Base-by-base conservation (phyloP, 1,140 invertebrate genomes). In the Hormaphis cornu region DNA sequence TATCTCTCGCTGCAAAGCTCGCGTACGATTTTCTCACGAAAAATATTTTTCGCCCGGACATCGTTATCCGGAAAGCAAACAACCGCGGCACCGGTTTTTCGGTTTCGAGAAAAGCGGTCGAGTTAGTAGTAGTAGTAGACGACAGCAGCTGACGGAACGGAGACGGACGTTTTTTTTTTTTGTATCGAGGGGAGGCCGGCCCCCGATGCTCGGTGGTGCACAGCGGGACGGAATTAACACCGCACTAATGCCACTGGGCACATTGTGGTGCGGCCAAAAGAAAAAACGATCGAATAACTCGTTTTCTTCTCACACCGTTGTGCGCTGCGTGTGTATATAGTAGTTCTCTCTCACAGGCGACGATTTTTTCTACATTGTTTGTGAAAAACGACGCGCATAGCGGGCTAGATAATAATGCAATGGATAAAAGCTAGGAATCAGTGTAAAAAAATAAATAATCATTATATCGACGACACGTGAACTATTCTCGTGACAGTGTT, bases 51-150 rank as follows among this genome's bases (percentile, higher is more conserved):
- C 33, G 37, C 35, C 24, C 20, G 35, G 35, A 24, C 40, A 26
- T 26, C 30, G 28, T 66, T 33, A 66, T 66, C 61, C 61, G 61
- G 28, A 66, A 50, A 48, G 44, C 61, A 66, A 66, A 66, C 61
- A 61, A 28, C 52, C 37, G 22, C 28, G 22, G 40, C 58, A 61
- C 58, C 58, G 58, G 58, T 61, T 61, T 61, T 24, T 24, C n/a
- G 18, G 7, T 48, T 63, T 46, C n/a, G 58, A 28, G 22, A 66
- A n/a, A n/a, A n/a, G n/a, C 44, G 61, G 61, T 66, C 6, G 40
- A 33, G 4, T n/a, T n/a, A n/a, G n/a, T n/a, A 66, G 46, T 50
- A 66, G 44, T 28, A 30, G 61, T 48, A 50, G 61, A 66, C 61
- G 50, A 44, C 61, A 30, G 59, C 24, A 42, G 46, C 26, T 16